phyloP scores from a whole-genome alignment of 2,888 invertebrate species.

The Scotopteryx bipunctaria region DNA sequence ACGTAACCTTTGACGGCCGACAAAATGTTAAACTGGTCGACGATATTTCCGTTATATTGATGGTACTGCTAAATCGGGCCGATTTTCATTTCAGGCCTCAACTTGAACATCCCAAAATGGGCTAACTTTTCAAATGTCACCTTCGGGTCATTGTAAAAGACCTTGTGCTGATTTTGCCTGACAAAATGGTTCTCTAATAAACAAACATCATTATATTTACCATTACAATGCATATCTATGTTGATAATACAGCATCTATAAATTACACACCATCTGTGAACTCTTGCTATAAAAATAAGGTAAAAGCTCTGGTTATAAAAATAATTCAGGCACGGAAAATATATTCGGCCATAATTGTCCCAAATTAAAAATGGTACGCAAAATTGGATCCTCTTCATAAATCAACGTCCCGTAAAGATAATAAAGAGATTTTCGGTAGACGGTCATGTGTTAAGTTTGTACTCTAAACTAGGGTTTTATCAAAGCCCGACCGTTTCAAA shows the following conservation, averaged over 20 bases:
- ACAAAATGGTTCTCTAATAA: too few species aligned
- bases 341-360: slow-evolving; percentile 22
- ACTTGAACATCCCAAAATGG: too few species aligned
- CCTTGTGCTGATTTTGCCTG: too few species aligned
- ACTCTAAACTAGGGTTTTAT: background rate
- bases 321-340: slow-evolving; percentile 18
- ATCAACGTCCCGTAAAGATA: slow-evolving; percentile 27
- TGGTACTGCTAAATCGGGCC: too few species aligned
- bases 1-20: too few species aligned
- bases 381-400: slow-evolving; percentile 28
- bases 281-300: too few species aligned
- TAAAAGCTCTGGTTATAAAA: slow-evolving; percentile 28
- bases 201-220: too few species aligned
- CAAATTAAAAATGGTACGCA: slow-evolving; percentile 34
- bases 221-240: slow-evolving; percentile 9
- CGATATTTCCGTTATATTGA: too few species aligned
- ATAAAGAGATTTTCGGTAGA: slow-evolving; percentile 25
- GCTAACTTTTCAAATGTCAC: too few species aligned
- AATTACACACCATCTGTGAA: slow-evolving; percentile 30
- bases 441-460: slow-evolving; percentile 13
- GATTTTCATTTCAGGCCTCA: too few species aligned
- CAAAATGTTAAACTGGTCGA: too few species aligned
- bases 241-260: slow-evolving; percentile 26
- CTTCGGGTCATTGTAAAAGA: too few species aligned
- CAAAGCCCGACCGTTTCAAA: background rate